Base-by-base conservation (phyloP, 2,888 invertebrate species). In the Drosophila borborema region DNA sequence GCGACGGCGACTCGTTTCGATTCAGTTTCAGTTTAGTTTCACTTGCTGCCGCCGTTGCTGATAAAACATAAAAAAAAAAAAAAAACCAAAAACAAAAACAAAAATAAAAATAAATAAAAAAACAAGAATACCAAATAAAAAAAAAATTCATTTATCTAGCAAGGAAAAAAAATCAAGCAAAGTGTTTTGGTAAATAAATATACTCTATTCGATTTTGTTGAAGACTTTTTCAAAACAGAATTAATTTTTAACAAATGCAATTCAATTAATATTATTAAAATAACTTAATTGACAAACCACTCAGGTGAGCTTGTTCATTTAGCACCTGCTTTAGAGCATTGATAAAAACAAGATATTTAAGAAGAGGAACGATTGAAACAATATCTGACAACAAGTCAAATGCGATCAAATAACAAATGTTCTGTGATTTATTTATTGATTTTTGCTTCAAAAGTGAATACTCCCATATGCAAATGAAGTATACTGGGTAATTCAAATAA, bases 21-120 rank as follows among this genome's bases (percentile, higher is more conserved):
- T 70, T 43, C 56, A 34, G 55, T 56, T 73, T 76, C 71, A 80
- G 86, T 85, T 88, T 76, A 73, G 88, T 90, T 86, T 82, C 81
- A 85, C 86, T 85, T 86, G 82, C 72, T 84, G 84, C 78, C 86
- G 84, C 60, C 72, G 81, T 70, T 64, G 68, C 81, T 78, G 81
- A 86, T 85, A 89, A 77, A 58, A 77, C 59, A 40, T 45, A 1
- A 61, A 48, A 28, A 55, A 61, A 1, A 61, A 48, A 28, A 55
- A 61, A 51, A 72, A 43, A 56, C 34, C 38, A 71, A 63, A 56
- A 62, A 56, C 46, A 56, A 69, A 62, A n/a, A n/a, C n/a, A n/a
- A n/a, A 62, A 45, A 51, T 34, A 43, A 45, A 38, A 59, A 72
- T 23, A 23, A 41, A 68, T 20, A 58, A 46, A 64, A 73, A 56